Percentiles rank a stretch among this genome's conserved stretches.
phyloP scores from a whole-genome alignment of 1,140 invertebrate species.

The Drosophila ananassae region DNA sequence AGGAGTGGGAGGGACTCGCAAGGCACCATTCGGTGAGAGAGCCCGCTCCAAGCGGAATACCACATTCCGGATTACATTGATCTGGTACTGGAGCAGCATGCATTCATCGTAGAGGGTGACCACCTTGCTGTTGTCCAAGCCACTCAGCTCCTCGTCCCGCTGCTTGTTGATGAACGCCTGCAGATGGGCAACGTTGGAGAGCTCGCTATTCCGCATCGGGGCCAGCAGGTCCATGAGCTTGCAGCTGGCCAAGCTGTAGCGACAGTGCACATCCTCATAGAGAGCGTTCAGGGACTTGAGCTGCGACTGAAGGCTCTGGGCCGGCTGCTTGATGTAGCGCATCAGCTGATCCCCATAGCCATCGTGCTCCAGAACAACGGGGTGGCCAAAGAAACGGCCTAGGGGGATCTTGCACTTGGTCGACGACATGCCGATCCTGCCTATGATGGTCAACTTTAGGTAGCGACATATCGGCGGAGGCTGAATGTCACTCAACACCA shows the following conservation, averaged over 20 bases:
- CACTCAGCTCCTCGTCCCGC: slow-evolving; percentile 86
- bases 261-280: slow-evolving; percentile 92
- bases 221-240: slow-evolving; percentile 91
- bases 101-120: slow-evolving; percentile 92
- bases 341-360: slow-evolving; percentile 85
- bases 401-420: slow-evolving; percentile 95
- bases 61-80: slow-evolving; percentile 90
- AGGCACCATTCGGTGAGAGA: slow-evolving; percentile 22
- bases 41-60: slow-evolving; percentile 88
- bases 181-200: slow-evolving; percentile 91
- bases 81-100: slow-evolving; percentile 91
- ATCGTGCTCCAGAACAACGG: slow-evolving; percentile 90
- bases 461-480: slow-evolving; percentile 94
- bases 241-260: slow-evolving; percentile 92
- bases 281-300: slow-evolving; percentile 83
- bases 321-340: slow-evolving; percentile 64
- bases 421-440: slow-evolving; percentile 94
- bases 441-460: slow-evolving; percentile 95
- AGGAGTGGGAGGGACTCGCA: not conserved
- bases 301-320: slow-evolving; percentile 62
- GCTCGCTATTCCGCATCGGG: slow-evolving; percentile 90
- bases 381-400: slow-evolving; percentile 96
- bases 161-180: slow-evolving; percentile 90
- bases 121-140: slow-evolving; percentile 88
- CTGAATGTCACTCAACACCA: slow-evolving; percentile 94